These are phyloP conservation scores for Ridgeia piscesae DNA, from an alignment of 1,140 invertebrate species.

Conservation along the genomic window DNA sequence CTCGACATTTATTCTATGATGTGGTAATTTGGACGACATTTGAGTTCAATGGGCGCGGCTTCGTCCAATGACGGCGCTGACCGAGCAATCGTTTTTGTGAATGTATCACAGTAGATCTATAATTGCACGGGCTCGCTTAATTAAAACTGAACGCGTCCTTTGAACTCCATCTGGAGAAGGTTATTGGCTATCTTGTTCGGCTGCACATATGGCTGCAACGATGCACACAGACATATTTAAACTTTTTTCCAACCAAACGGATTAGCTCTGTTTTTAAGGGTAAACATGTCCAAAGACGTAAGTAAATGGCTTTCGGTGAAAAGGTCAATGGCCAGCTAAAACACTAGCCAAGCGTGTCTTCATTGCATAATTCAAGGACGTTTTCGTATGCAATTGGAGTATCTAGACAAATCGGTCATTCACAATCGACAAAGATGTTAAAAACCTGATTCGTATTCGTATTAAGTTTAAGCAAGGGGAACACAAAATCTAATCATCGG, in stretches of 20 bases:
- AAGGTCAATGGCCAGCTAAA: not conserved
- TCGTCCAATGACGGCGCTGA: too few relatives aligned
- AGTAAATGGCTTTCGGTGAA: not conserved
- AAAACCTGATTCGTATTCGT: not conserved
- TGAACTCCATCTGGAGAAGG: not conserved
- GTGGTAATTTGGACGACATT: too few relatives aligned
- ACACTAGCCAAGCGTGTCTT: not conserved
- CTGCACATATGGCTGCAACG: not conserved
- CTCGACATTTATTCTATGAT: too few relatives aligned
- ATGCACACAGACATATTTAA: not conserved
- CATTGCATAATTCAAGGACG: not conserved
- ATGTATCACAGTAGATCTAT: too few relatives aligned
- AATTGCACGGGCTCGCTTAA: not conserved
- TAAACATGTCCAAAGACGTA: not conserved
- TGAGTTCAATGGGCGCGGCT: too few relatives aligned
- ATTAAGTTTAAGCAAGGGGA: not conserved
- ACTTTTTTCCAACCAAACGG: not conserved
- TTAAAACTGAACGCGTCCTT: not conserved
- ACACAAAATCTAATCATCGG: not conserved
- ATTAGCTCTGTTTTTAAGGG: not conserved
- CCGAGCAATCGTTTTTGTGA: too few relatives aligned
- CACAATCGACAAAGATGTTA: not conserved
- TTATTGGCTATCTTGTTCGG: not conserved
- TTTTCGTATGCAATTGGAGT: not conserved
- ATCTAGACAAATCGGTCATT: not conserved